A percentile compares a stretch with the other conserved stretches of the same genome.
These are phyloP conservation scores for Hipparchia semele DNA, from an alignment of 2,888 invertebrate species.

Conservation along the genomic window DNA sequence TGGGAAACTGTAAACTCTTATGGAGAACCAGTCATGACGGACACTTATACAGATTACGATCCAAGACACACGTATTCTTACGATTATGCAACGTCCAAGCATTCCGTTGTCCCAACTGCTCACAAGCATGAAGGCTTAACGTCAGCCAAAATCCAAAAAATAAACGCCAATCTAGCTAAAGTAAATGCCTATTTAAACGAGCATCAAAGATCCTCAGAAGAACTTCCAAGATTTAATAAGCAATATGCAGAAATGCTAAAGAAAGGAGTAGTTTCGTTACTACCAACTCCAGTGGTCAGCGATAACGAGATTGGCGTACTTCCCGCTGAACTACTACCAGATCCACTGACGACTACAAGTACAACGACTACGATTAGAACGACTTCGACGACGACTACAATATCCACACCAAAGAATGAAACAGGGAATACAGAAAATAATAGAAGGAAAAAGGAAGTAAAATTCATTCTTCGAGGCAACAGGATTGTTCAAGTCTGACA, in stretches of 20 bases:
- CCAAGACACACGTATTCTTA: constrained; percentile 59
- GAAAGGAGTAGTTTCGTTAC: constrained; percentile 57
- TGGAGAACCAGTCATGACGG: constrained; percentile 68
- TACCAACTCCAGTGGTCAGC: constrained; percentile 68
- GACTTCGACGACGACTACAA: constrained; percentile 48
- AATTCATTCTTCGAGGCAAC: constrained; percentile 77
- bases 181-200: constrained; percentile 60
- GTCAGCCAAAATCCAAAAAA: constrained; percentile 70
- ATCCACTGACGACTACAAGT: constrained; percentile 50
- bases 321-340: constrained; percentile 68
- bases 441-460: constrained; percentile 69
- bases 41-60: constrained; percentile 64
- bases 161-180: constrained; percentile 68
- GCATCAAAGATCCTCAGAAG: constrained; percentile 68
- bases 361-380: constrained; percentile 33
- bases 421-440: constrained; percentile 54
- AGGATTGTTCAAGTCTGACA: constrained; percentile 76
- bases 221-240: constrained; percentile 57
- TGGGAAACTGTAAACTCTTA: constrained; percentile 76
- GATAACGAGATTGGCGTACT: constrained; percentile 75
- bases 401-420: constrained; percentile 53
- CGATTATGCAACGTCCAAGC: constrained; percentile 62
- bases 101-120: constrained; percentile 48
- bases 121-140: constrained; percentile 58
- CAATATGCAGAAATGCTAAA: constrained; percentile 58